Conservation (phyloP, 2,888 invertebrate species). For the Stictocephala bisonia region DNA sequence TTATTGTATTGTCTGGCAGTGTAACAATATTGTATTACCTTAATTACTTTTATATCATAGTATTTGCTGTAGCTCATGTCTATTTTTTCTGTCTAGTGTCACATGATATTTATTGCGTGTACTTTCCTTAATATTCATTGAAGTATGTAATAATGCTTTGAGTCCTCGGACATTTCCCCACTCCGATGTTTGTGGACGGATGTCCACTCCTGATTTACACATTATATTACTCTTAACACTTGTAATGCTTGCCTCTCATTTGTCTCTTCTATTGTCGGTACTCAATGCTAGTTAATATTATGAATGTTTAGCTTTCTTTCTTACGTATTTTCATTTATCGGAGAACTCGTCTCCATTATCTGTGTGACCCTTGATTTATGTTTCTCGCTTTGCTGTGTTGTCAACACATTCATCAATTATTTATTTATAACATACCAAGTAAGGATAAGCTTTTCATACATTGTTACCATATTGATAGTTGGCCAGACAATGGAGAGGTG, state of each 20-base stretch:
- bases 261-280: conserved; percentile 46
- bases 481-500: conserved; percentile 25
- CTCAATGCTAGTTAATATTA: conserved; percentile 44
- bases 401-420: conserved; percentile 39
- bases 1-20: conserved; percentile 47
- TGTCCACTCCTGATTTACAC: conserved; percentile 24
- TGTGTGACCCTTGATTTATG: conserved; percentile 53
- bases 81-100: conserved; percentile 50
- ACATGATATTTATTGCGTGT: conserved; percentile 50
- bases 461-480: conserved; percentile 54
- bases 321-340: conserved; percentile 47
- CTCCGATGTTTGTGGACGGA: not conserved
- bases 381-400: conserved; percentile 44
- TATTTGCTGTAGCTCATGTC: conserved; percentile 48
- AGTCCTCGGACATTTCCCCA: conserved; percentile 5
- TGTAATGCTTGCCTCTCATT: conserved; percentile 44
- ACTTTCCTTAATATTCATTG: conserved; percentile 47
- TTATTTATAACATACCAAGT: conserved; percentile 46
- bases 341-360: conserved; percentile 48
- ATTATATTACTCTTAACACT: conserved; percentile 29
- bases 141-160: conserved; percentile 45
- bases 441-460: conserved; percentile 50
- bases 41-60: conserved; percentile 48
- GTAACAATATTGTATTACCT: conserved; percentile 47
- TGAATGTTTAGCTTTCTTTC: conserved; percentile 50